Base-by-base conservation (phyloP, 2,888 invertebrate genomes). In the Troilus luridus region DNA sequence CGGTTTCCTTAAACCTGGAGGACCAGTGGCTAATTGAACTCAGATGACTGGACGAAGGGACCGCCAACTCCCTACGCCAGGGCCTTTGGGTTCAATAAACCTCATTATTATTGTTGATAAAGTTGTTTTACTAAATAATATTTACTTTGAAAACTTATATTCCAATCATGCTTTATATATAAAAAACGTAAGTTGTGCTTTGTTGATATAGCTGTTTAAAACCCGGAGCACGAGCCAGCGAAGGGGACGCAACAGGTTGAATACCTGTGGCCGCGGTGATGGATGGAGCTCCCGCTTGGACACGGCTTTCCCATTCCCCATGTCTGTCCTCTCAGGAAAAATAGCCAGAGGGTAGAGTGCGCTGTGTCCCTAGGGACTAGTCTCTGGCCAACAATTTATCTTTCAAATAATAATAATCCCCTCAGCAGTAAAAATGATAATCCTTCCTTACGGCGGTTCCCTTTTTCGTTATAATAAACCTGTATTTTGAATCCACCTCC, bases 251-350 rank as follows among this genome's bases (percentile, higher is more conserved):
- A 85, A 85, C 85, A 85, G 85, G 85, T 85, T 56, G 85, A n/a
- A 85, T 85, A 85, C 85, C 85, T 85, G 85, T 85, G 85, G 85
- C 85, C 41, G 85, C 41, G 85, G 54, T 85, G 85, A 85, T 85
- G 85, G 85, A 85, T 85, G 54, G 85, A 85, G 56, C 14, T n/a
- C n/a, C 11, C n/a, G 0, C 56, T 12, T 0, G 56, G 85, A 85
- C 85, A 85, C 85, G 85, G 85, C 85, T 85, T 85, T 58, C 56
- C 85, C 85, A 85, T 85, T 85, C 85, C 85, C 56, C 56, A 85
- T 56, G 85, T 85, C 85, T 58, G 56, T 56, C 81, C 85, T 56
- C 85, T 85, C 85, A 85, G 5, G 58, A 85, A 85, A 85, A 85
- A 85, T 85, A 56, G 85, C 85, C 41, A 41, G 41, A 41, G 41